Percentiles rank a stretch among this genome's conserved stretches.
Evolutionary conservation across 2,888 invertebrate species (phyloP).

Genomic region (Diogma glabrata): DNA sequence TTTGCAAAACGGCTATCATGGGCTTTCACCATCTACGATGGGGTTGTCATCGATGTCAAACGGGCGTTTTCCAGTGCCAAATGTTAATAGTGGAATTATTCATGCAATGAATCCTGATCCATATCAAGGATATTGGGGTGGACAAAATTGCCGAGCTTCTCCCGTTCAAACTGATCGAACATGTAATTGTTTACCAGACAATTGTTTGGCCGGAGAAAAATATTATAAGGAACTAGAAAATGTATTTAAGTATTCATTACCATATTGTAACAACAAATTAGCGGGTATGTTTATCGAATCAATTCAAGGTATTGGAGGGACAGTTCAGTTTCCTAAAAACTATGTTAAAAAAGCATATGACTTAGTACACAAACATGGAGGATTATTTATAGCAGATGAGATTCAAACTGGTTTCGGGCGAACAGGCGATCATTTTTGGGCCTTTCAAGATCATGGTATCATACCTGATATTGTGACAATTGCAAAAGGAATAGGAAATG

Average conservation of each 20-base stretch:
- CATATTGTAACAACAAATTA: constrained; percentile 54
- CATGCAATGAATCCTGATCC: constrained; percentile 92
- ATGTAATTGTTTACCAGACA: constrained; percentile 49
- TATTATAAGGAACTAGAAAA: constrained; percentile 67
- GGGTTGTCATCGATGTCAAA: constrained; percentile 67
- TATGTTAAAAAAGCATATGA: constrained; percentile 73
- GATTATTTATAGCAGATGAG: constrained; percentile 86
- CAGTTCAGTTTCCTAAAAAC: constrained; percentile 82
- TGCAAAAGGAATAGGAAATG: constrained; percentile 91
- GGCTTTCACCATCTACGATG: constrained; percentile 74
- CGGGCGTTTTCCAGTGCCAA: constrained; percentile 66
- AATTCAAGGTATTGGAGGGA: constrained; percentile 93
- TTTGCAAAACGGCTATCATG: constrained; percentile 84
- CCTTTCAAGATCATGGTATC: constrained; percentile 80
- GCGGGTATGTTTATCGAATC: constrained; percentile 92
- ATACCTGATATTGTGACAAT: constrained; percentile 90
- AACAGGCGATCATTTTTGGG: constrained; percentile 92
- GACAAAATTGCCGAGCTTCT: constrained; percentile 77
- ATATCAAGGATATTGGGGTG: constrained; percentile 84
- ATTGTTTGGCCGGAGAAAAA: constrained; percentile 62
- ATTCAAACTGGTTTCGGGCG: constrained; percentile 96
- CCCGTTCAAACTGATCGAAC: constrained; percentile 56
- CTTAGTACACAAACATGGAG: constrained; percentile 67
- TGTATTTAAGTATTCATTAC: constrained; percentile 64
- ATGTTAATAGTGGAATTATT: constrained; percentile 57